Base-by-base conservation (phyloP, 2,113 vertebrate species). In the Potamarius usumacintae region DNA sequence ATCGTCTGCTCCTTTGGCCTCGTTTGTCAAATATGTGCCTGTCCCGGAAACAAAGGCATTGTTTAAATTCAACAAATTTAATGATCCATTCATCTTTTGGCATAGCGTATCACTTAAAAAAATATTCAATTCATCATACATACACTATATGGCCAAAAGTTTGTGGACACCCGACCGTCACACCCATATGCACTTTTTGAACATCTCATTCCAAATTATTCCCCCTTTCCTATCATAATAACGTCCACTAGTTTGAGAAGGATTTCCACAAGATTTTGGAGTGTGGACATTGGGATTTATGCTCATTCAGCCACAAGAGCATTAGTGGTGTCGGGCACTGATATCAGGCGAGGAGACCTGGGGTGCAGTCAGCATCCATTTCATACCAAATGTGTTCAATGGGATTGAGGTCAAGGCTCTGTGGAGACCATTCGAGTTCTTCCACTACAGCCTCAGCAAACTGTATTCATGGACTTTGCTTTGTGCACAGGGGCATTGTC, bases 21-120 rank as follows among this genome's bases (percentile, higher is more conserved):
- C 98, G 62, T 99, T 98, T 92, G 98, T 99, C 97, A 99, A 96
- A 93, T 99, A 99, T 2, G 98, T 99, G 95, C 98, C 98, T 99
- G 91, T 89, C 79, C 74, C 86, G 87, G 63, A 83, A 91, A 90
- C 89, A 87, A 71, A 22, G 25, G 0, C 5, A 71, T 69, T 10
- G 53, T 90, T 15, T 48, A 12, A 60, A 20, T 82, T 15, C 48
- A 34, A 65, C 20, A 20, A 48, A 74, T 25, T 8, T n/a, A 5
- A 57, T 11, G 1, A 84, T 57, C 9, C 18, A 34, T 20, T 48
- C 10, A n/a, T 65, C 7, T 62, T 20, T 42, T 42, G 17, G 0
- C 7, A 22, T 30, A 81, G 17, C 79, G 25, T 48, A 71, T 52
- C 74, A 48, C 42, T 22, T 55, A 78, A 55, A 52, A 22, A 55